Evolutionary conservation across 2,888 invertebrate species (phyloP).

Genomic region (Lasioglossum vierecki): DNA sequence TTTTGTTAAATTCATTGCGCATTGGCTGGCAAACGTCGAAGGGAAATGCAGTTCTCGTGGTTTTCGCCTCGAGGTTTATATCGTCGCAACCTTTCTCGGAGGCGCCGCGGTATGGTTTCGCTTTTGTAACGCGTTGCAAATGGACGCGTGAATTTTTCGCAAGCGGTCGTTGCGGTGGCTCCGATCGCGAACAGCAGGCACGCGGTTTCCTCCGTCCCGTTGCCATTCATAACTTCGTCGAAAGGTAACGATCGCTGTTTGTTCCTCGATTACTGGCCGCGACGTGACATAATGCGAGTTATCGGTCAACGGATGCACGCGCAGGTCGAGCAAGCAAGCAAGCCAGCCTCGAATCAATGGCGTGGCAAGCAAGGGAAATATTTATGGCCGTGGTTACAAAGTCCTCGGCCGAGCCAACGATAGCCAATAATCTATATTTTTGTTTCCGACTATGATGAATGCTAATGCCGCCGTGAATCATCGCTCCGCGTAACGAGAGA

Average conservation of each 20-base stretch:
- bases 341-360: slow-evolving; percentile 46
- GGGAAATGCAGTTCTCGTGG: background rate
- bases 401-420: slow-evolving; percentile 57
- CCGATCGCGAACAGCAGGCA: background rate
- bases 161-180: background rate
- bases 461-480: slow-evolving; percentile 61
- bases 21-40: background rate
- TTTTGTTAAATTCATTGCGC: background rate
- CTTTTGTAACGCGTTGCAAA: background rate
- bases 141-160: slow-evolving; percentile 15
- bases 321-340: slow-evolving; percentile 4
- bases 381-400: slow-evolving; percentile 68
- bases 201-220: slow-evolving; percentile 11
- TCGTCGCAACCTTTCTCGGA: background rate
- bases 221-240: slow-evolving; percentile 45
- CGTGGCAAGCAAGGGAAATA: slow-evolving; percentile 50
- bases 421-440: slow-evolving; percentile 60
- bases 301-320: slow-evolving; percentile 52
- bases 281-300: slow-evolving; percentile 60
- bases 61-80: background rate
- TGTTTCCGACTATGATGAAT: slow-evolving; percentile 41
- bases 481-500: background rate
- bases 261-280: slow-evolving; percentile 51
- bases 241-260: slow-evolving; percentile 54
- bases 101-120: background rate